Percentiles rank a stretch among this genome's conserved stretches.
phyloP scores from a whole-genome alignment of 2,113 vertebrate species.

The Strigops habroptila region DNA sequence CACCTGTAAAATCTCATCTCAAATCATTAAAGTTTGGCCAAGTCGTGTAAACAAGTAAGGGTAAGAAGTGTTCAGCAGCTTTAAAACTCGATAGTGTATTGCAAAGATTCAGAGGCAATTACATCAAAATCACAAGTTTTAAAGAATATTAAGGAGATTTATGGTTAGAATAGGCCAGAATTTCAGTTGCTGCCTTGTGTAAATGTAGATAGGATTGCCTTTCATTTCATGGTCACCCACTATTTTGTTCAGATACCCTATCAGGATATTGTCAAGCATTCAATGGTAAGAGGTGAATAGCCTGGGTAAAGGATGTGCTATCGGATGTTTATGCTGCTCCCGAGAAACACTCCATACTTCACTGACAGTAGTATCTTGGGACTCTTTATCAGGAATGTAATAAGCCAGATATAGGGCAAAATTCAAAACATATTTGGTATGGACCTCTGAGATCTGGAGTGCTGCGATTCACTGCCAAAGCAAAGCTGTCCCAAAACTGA shows the following conservation, averaged over 20 bases:
- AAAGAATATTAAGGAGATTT: not conserved
- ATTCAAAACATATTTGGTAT: slow-evolving; percentile 11
- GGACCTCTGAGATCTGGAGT: not conserved
- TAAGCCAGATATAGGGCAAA: not conserved
- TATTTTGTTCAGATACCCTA: not conserved
- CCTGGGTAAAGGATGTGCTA: slow-evolving; percentile 12
- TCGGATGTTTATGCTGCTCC: not conserved
- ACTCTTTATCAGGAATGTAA: not conserved
- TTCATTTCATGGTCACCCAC: not conserved
- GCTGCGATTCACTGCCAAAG: not conserved
- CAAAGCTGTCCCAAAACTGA: not conserved
- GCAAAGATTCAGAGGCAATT: not conserved
- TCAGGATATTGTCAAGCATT: not conserved
- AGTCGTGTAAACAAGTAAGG: not conserved
- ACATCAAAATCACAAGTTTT: not conserved
- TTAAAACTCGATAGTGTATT: not conserved
- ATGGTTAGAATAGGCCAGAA: not conserved
- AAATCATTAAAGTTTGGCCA: slow-evolving; percentile 40
- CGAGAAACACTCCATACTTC: slow-evolving; percentile 11
- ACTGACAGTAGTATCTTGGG: slow-evolving; percentile 4
- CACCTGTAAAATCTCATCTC: slow-evolving; percentile 51
- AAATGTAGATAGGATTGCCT: not conserved
- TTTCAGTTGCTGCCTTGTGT: not conserved
- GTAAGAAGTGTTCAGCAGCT: not conserved
- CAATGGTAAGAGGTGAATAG: not conserved